Evolutionary conservation across 2,113 vertebrate species (phyloP).

Genomic region (Oryzias curvinotus): DNA sequence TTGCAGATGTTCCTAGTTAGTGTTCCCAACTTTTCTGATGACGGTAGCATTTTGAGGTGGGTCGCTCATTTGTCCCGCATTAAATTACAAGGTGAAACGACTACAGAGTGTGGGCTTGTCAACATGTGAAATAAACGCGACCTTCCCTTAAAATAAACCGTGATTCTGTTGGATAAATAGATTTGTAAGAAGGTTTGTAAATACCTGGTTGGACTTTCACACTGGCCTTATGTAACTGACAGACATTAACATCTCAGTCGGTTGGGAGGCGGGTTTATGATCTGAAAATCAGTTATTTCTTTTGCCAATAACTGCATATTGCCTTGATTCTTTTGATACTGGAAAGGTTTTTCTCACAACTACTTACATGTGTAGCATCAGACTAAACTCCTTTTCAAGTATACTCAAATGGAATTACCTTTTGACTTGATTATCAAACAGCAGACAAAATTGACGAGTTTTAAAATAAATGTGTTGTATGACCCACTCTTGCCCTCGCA

Average conservation of each 20-base stretch:
- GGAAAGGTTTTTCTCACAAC: background rate
- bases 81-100: slow-evolving; percentile 22
- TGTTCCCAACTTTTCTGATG: slow-evolving; percentile 39
- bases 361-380: background rate
- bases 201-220: slow-evolving; percentile 45
- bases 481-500: no score
- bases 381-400: no score
- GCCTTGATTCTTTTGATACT: background rate
- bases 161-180: slow-evolving; percentile 44
- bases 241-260: slow-evolving; percentile 18
- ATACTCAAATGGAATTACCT: no score
- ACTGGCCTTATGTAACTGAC: slow-evolving; percentile 51
- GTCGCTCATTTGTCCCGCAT: slow-evolving; percentile 40
- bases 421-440: no score
- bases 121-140: slow-evolving; percentile 10
- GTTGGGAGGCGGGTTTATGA: slow-evolving; percentile 6
- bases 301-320: background rate
- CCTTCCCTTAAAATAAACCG: slow-evolving; percentile 26
- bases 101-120: background rate
- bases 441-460: no score
- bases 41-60: slow-evolving; percentile 23
- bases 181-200: slow-evolving; percentile 24
- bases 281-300: slow-evolving; percentile 1
- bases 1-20: slow-evolving; percentile 45
- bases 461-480: no score